These are phyloP conservation scores for Sarcophaga peregrina DNA, from an alignment of 1,140 invertebrate genomes.

Conservation along the genomic window DNA sequence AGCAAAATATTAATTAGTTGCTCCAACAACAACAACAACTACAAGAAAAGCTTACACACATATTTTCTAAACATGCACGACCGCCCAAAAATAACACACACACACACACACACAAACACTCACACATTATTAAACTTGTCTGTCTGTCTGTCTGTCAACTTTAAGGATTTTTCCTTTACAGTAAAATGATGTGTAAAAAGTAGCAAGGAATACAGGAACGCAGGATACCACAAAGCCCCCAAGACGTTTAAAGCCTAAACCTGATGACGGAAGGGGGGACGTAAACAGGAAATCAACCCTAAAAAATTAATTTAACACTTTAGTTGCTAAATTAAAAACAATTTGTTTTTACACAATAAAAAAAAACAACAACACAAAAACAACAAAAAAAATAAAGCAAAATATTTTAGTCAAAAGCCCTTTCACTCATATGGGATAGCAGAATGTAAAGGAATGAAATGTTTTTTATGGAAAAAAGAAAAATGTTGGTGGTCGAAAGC, in stretches of 20 bases:
- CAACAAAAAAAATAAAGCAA: not conserved
- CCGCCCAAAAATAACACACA: not conserved
- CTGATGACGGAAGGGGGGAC: not conserved
- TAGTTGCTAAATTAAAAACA: not conserved
- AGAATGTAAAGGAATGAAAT: too few relatives aligned
- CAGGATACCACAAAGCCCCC: conserved; percentile 1
- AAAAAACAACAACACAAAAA: too few relatives aligned
- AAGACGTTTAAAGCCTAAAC: not conserved
- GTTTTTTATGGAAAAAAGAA: too few relatives aligned
- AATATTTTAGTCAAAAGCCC: not conserved
- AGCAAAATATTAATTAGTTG: not conserved
- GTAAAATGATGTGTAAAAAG: not conserved
- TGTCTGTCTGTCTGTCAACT: not conserved
- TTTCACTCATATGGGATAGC: too few relatives aligned
- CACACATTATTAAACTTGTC: not conserved
- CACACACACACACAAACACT: not conserved
- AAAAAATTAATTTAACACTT: not conserved
- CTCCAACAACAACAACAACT: too few relatives aligned
- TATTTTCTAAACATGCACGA: conserved; percentile 4
- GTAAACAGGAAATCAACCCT: not conserved
- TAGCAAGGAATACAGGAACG: not conserved
- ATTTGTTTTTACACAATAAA: conserved; percentile 6
- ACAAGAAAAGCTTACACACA: not conserved
- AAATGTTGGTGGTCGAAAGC: too few relatives aligned
- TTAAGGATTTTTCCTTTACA: not conserved